Percentiles rank a stretch among this genome's conserved stretches.
phyloP scores from a whole-genome alignment of 1,140 invertebrate species.

The Drosophila serrata region DNA sequence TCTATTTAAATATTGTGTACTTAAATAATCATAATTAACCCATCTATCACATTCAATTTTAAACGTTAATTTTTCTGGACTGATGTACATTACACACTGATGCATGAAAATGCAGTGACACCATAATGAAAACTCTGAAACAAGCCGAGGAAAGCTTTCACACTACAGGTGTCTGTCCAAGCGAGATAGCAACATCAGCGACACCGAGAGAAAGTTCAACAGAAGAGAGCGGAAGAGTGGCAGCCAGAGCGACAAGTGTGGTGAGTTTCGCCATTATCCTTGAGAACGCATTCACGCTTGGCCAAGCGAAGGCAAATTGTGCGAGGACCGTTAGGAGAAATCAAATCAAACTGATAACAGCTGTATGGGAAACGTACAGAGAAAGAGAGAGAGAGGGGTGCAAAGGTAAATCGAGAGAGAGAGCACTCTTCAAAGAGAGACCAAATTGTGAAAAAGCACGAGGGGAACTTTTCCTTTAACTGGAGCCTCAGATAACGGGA shows the following conservation, averaged over 20 bases:
- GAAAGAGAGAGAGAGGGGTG: background rate
- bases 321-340: conserved; percentile 67
- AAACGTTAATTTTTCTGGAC: background rate
- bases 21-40: background rate
- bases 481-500: conserved; percentile 54
- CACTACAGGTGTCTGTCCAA: conserved; percentile 68
- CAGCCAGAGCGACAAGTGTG: conserved; percentile 55
- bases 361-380: conserved; percentile 24
- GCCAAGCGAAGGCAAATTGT: conserved; percentile 68
- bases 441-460: conserved; percentile 24
- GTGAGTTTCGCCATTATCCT: conserved; percentile 63
- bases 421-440: background rate
- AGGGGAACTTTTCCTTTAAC: conserved; percentile 30
- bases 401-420: conserved; percentile 3
- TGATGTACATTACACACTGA: background rate
- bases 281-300: conserved; percentile 57
- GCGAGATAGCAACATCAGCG: conserved; percentile 29
- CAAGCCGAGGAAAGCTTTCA: conserved; percentile 52
- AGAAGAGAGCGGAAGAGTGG: conserved; percentile 22
- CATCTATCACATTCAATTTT: background rate
- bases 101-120: conserved; percentile 10
- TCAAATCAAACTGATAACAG: conserved; percentile 81
- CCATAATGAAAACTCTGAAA: conserved; percentile 19
- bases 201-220: conserved; percentile 8
- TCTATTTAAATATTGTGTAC: too few species aligned